Evolutionary conservation across 2,113 vertebrate genomes (phyloP).

Genomic region (Plestiodon gilberti): DNA sequence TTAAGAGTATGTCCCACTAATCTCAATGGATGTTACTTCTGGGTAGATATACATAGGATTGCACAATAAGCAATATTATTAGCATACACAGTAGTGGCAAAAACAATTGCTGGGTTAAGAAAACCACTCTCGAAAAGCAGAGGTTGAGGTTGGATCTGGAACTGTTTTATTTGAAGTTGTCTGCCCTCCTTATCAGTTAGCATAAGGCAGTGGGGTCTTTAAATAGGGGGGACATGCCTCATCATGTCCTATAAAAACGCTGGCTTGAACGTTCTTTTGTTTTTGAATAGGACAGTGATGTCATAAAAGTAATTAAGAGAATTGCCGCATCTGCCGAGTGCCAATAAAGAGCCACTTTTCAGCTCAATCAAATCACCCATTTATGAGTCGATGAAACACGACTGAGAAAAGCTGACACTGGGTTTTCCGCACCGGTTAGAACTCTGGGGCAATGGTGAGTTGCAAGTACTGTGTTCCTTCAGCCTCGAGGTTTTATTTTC

Average conservation of each 20-base stretch:
- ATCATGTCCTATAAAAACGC: neutral
- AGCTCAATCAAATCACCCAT: neutral
- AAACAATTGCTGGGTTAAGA: neutral
- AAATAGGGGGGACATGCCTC: neutral
- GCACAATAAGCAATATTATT: too few relatives aligned
- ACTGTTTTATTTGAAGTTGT: neutral
- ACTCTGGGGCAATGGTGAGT: neutral
- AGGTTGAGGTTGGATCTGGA: neutral
- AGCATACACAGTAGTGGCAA: neutral
- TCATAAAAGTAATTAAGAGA: conserved; percentile 18
- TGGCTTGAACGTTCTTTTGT: neutral
- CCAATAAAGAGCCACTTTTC: neutral
- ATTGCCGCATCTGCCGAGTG: neutral
- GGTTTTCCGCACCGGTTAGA: neutral
- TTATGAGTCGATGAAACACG: neutral
- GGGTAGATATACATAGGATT: too few relatives aligned
- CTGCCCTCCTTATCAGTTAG: neutral
- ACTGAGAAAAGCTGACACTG: neutral
- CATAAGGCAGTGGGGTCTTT: neutral
- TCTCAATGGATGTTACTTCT: neutral
- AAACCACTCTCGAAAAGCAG: neutral
- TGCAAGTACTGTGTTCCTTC: neutral
- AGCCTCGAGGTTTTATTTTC: neutral
- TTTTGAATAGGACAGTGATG: neutral
- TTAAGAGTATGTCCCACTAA: too few relatives aligned